Evolutionary conservation across 2,797 vertebrate species (phyloP).

Genomic region (Coreius guichenoti): DNA sequence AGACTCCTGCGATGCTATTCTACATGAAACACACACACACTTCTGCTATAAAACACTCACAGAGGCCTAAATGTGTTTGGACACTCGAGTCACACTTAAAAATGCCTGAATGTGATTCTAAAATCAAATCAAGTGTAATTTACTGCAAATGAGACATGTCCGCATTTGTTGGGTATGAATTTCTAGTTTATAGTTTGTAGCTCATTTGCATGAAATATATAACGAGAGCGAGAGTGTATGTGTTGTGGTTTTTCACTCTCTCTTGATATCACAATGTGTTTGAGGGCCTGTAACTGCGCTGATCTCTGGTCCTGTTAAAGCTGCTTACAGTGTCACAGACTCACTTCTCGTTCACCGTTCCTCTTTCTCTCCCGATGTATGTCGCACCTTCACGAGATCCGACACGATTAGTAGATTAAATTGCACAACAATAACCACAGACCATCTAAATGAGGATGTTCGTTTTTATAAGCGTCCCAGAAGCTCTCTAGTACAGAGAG

Average conservation of each 20-base stretch:
- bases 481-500: neutral
- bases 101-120: neutral
- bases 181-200: neutral
- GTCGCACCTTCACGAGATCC: conserved; percentile 35
- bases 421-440: conserved; percentile 41
- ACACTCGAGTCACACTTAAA: neutral
- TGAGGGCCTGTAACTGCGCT: neutral
- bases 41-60: neutral
- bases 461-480: conserved; percentile 15
- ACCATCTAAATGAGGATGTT: conserved; percentile 41
- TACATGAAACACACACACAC: conserved; percentile 7
- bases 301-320: conserved; percentile 6
- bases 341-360: conserved; percentile 31
- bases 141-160: neutral
- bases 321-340: neutral
- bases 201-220: neutral
- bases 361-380: conserved; percentile 52
- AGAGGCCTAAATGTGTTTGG: neutral
- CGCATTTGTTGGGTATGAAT: too few species aligned
- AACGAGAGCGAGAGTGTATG: neutral
- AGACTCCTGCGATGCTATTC: conserved; percentile 32
- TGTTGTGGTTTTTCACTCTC: conserved; percentile 31
- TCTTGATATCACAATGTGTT: conserved; percentile 13
- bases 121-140: neutral
- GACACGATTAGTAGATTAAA: conserved; percentile 41